Evolutionary conservation across 1,140 invertebrate species (phyloP).

Genomic region (Cherax destructor): DNA sequence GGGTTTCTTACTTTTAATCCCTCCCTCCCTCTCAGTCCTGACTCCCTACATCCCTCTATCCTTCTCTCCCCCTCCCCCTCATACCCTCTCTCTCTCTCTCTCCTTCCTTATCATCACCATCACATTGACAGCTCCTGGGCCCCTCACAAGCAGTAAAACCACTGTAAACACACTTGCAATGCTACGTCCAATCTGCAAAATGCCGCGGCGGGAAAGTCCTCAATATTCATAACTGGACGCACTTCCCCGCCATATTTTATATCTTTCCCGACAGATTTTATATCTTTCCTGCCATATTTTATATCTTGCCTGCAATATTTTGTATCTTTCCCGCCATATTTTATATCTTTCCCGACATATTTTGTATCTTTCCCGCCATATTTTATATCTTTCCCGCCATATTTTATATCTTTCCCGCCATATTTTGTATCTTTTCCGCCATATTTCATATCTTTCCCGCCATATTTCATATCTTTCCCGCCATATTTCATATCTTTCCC

Average conservation of each 20-base stretch:
- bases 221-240: slow-evolving; percentile 34
- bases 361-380: no score
- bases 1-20: no score
- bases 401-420: no score
- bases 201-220: slow-evolving; percentile 26
- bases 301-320: no score
- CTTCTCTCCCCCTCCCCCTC: not conserved
- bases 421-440: not conserved
- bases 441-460: no score
- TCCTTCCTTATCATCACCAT: slow-evolving; percentile 5
- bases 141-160: slow-evolving; percentile 34
- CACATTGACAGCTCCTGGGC: slow-evolving; percentile 16
- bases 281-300: no score
- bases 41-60: slow-evolving; percentile 10
- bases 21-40: no score
- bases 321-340: no score
- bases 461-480: no score
- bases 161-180: slow-evolving; percentile 21
- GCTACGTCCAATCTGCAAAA: slow-evolving; percentile 31
- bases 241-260: not conserved
- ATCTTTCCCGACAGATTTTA: no score
- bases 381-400: no score
- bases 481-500: no score
- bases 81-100: not conserved
- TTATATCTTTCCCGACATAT: not conserved